A percentile compares a stretch with the other conserved stretches of the same genome.
Evolutionary conservation across 2,888 invertebrate species (phyloP).

Genomic region (Eilema depressum): DNA sequence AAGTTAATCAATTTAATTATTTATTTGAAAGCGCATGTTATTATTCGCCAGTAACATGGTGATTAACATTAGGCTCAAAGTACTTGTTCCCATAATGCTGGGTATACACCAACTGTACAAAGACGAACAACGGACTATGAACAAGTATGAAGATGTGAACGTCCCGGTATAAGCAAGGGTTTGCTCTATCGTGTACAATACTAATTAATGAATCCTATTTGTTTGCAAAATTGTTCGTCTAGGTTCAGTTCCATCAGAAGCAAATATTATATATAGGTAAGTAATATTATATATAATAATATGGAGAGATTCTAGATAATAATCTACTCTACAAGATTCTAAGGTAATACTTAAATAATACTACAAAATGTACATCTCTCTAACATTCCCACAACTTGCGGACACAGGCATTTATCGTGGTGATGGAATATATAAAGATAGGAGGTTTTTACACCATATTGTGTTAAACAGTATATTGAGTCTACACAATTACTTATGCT

Average conservation of each 20-base stretch:
- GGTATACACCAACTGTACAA: background rate
- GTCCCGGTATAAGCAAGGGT: no score
- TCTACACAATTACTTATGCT: background rate
- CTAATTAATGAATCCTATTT: background rate
- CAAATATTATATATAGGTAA: background rate
- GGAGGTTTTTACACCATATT: background rate
- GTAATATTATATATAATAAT: no score
- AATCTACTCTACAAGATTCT: background rate
- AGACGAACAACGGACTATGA: background rate
- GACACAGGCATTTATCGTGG: background rate
- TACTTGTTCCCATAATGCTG: background rate
- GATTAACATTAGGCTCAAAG: background rate
- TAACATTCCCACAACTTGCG: background rate
- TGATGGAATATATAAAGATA: background rate
- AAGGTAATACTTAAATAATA: background rate
- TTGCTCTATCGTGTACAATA: background rate
- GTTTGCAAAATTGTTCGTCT: background rate
- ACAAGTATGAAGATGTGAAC: background rate
- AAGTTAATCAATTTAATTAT: background rate
- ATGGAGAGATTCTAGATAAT: background rate
- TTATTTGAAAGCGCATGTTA: background rate
- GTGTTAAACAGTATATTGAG: background rate
- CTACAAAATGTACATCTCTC: slow-evolving; percentile 1
- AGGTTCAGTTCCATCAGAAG: background rate
- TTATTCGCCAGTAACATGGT: background rate